Percentiles rank a stretch among this genome's conserved stretches.
These are phyloP conservation scores for Wiebesia pumilae DNA, from an alignment of 1,140 invertebrate species.

Conservation along the genomic window DNA sequence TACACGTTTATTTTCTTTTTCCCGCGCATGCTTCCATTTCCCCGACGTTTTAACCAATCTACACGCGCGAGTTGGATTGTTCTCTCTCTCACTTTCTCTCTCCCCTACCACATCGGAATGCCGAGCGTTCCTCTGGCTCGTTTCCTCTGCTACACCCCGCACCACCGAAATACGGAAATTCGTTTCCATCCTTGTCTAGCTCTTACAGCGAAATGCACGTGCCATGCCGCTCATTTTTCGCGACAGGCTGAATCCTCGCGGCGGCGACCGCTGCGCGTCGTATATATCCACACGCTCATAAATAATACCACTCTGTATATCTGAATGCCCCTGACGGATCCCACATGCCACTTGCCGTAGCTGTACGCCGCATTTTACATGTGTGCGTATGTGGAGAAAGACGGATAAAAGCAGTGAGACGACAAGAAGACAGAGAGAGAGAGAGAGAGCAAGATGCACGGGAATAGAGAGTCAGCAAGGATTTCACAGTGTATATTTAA, in stretches of 20 bases:
- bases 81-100: not conserved
- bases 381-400: not conserved
- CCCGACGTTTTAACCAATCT: not conserved
- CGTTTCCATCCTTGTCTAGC: not conserved
- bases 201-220: not conserved
- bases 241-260: constrained; percentile 51
- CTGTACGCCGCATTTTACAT: constrained; percentile 42
- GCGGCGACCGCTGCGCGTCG: constrained; percentile 29
- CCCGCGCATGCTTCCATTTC: no score
- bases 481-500: constrained; percentile 15
- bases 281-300: constrained; percentile 62
- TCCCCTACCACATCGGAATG: not conserved
- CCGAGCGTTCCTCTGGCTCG: not conserved
- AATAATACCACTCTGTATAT: constrained; percentile 73
- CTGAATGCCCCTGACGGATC: constrained; percentile 71
- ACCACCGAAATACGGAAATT: not conserved
- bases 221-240: constrained; percentile 46
- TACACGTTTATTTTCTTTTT: not conserved
- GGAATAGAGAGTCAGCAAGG: not conserved
- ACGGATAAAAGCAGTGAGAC: not conserved
- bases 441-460: constrained; percentile 9
- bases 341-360: constrained; percentile 66
- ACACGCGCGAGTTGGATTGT: not conserved
- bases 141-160: not conserved
- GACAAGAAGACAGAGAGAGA: not conserved